phyloP scores from a whole-genome alignment of 2,113 vertebrate genomes.

The Sapayoa aenigma region DNA sequence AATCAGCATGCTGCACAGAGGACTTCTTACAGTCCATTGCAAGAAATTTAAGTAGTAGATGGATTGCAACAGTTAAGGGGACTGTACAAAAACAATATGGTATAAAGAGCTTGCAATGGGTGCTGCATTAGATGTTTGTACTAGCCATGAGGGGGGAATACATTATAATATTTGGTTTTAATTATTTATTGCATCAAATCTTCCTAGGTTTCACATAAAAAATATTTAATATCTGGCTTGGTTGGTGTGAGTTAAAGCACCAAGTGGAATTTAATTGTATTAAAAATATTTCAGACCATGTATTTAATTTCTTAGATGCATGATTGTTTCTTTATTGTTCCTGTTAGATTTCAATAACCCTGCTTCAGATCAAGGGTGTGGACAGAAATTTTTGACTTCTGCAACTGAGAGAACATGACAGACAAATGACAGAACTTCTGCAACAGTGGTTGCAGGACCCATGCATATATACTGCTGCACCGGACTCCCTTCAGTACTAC shows the following conservation, averaged over 20 bases:
- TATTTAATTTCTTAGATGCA: not conserved
- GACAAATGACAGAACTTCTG: no score
- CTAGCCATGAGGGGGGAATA: not conserved
- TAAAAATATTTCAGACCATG: not conserved
- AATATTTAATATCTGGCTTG: not conserved
- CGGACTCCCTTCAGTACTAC: rapidly evolving
- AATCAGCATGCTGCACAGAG: not conserved
- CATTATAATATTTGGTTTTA: not conserved
- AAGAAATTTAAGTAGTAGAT: not conserved
- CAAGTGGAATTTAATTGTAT: not conserved
- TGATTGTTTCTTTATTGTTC: not conserved
- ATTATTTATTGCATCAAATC: not conserved
- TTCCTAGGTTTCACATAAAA: not conserved
- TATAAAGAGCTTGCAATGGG: not conserved
- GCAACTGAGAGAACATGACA: no score
- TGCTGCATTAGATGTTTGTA: not conserved
- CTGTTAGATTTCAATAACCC: not conserved
- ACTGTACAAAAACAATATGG: not conserved
- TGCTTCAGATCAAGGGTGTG: not conserved
- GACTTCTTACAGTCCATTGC: not conserved
- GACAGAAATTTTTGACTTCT: not conserved
- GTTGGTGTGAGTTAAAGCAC: not conserved
- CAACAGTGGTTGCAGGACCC: not conserved
- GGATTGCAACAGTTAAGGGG: not conserved
- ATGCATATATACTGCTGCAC: rapidly evolving